phyloP scores from a whole-genome alignment of 2,113 vertebrate genomes.

The Amphiprion ocellaris region DNA sequence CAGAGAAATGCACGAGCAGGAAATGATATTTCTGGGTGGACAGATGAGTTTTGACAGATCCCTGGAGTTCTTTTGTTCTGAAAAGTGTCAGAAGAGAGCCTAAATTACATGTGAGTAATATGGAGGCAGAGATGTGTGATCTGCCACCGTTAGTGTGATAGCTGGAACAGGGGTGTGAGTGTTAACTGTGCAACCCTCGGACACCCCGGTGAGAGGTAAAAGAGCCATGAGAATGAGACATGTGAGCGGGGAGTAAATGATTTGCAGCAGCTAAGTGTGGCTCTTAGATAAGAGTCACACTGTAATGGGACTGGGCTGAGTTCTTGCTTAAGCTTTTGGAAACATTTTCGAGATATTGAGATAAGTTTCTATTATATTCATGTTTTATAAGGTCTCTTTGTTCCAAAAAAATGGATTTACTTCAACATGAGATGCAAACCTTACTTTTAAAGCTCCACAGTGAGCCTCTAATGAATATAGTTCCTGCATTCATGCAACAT shows the following conservation, averaged over 20 bases:
- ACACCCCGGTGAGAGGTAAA: conserved; percentile 74
- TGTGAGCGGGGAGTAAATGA: conserved; percentile 60
- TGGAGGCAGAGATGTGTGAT: conserved; percentile 61
- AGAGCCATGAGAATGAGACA: conserved; percentile 64
- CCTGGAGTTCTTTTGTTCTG: conserved; percentile 72
- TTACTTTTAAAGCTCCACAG: neutral
- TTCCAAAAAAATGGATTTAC: neutral
- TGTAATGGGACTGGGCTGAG: conserved; percentile 35
- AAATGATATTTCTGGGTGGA: conserved; percentile 64
- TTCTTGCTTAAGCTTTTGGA: conserved; percentile 45
- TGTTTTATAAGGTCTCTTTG: neutral
- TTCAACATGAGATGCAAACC: neutral
- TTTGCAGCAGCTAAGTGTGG: conserved; percentile 61
- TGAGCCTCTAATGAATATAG: neutral
- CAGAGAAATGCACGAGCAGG: conserved; percentile 64
- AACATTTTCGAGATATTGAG: conserved; percentile 16
- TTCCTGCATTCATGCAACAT: neutral
- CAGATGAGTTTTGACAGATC: conserved; percentile 56
- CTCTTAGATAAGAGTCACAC: conserved; percentile 57
- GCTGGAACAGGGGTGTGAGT: conserved; percentile 68
- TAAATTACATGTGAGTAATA: conserved; percentile 63
- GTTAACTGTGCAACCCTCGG: conserved; percentile 65
- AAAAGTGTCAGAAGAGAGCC: conserved; percentile 55
- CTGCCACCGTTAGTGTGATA: conserved; percentile 60
- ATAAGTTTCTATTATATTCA: conserved; percentile 3